These are phyloP conservation scores for Cataglyphis altisquamis DNA, from an alignment of 2,888 invertebrate genomes.

Conservation along the genomic window DNA sequence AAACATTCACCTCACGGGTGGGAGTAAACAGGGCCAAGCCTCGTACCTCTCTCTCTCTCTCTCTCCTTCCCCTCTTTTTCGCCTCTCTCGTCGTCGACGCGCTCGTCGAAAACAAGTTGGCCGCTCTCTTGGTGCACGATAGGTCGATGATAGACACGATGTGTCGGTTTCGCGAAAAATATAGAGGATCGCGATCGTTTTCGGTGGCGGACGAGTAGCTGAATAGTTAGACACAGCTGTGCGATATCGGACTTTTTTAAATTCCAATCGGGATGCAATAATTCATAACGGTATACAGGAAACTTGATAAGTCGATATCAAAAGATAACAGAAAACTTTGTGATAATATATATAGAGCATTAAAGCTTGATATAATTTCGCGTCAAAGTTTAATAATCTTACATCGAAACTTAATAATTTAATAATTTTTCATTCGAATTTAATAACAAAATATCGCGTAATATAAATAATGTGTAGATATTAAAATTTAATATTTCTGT, in stretches of 20 bases:
- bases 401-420: background rate
- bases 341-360: background rate
- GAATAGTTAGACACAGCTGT: background rate
- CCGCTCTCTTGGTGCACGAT: conserved; percentile 55
- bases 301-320: background rate
- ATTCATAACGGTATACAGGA: background rate
- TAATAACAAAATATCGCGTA: background rate
- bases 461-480: background rate
- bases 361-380: background rate
- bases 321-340: background rate
- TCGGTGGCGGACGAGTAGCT: conserved; percentile 12
- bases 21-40: conserved; percentile 62
- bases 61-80: background rate
- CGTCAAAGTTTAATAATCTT: background rate
- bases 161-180: conserved; percentile 16
- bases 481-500: conserved; percentile 4
- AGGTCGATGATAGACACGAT: conserved; percentile 19
- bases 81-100: conserved; percentile 7
- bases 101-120: conserved; percentile 64
- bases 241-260: background rate
- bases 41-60: background rate
- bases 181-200: conserved; percentile 20
- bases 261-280: background rate
- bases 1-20: conserved; percentile 48
- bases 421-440: background rate